Base-by-base conservation (phyloP, 2,113 vertebrate species). In the Hiodon tergisus region DNA sequence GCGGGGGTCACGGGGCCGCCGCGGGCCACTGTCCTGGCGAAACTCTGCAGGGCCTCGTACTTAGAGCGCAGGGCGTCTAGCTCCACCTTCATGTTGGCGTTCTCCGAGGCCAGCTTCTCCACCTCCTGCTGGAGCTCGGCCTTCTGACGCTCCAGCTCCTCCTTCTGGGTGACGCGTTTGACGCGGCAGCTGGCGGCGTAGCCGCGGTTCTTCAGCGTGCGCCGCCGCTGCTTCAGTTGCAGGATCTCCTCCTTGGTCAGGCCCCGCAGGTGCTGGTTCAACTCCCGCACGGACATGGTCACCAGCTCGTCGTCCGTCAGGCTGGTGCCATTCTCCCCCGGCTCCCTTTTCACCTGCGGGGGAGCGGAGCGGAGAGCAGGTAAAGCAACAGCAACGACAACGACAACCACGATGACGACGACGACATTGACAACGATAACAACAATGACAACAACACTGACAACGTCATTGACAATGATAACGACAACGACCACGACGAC, bases 81-180 rank as follows among this genome's bases (percentile, higher is more conserved):
- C 94, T 99, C 97, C 69, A 94, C 89, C 79, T 94, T 93, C 94
- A 99, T 99, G 75, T 93, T 95, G 80, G 96, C 96, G 0, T 98
- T 99, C 86, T 99, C 97, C 0, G 94, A 93, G 78, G 96, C 97
- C 83, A 99, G 91, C 89, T 98, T 98, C 90, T 98, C 96, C 86
- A 99, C 97, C 81, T 99, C 96, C 84, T 95, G 94, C 91, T 99
- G 97, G 75, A 99, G 92, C 87, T 94, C 95, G 5, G 94, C 93
- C 90, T 98, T 98, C 91, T 99, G 97, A 85, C 94, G 94, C 88
- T 99, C 97, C 86, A 99, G 89, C 93, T 99, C 96, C 88, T 99
- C 97, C 89, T 97, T 98, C 90, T 98, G 97, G 2, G 97, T 98
- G 52, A 98, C 97, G 0, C 97, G 90, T 86, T 99, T 99, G 77